Evolutionary conservation across 2,113 vertebrate genomes (phyloP).

Genomic region (Clupea harengus): DNA sequence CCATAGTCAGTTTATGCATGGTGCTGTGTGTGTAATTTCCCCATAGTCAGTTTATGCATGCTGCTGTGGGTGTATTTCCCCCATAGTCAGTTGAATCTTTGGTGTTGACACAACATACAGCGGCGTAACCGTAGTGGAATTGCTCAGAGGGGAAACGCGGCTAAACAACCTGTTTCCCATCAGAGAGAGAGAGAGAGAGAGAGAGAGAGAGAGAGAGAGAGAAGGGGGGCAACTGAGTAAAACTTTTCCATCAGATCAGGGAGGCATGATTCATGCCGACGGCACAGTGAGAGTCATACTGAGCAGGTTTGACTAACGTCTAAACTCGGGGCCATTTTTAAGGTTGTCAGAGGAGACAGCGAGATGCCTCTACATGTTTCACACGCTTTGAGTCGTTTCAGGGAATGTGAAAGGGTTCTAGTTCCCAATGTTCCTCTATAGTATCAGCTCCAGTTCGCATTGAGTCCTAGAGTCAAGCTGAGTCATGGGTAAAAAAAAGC

Average conservation of each 20-base stretch:
- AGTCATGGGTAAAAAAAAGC: background rate
- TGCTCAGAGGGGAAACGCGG: background rate
- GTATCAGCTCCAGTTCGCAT: background rate
- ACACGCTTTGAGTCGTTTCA: background rate
- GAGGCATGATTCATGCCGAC: background rate
- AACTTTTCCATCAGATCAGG: background rate
- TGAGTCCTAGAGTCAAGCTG: background rate
- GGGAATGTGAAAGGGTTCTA: background rate
- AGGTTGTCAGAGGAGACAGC: background rate
- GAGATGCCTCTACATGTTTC: background rate
- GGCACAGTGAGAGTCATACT: background rate
- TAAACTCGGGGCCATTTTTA: background rate
- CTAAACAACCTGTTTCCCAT: background rate
- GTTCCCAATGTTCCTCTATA: background rate
- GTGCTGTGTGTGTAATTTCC: background rate
- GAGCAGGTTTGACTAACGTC: background rate
- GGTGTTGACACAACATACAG: constrained; percentile 5
- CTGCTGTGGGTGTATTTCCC: background rate
- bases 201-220: background rate
- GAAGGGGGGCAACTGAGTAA: background rate
- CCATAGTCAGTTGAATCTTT: background rate
- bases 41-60: no score
- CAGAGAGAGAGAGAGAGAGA: background rate
- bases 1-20: background rate
- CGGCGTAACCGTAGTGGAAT: background rate